Base-by-base conservation (phyloP, 2,797 vertebrate species). In the Gymnoscopelus braueri region DNA sequence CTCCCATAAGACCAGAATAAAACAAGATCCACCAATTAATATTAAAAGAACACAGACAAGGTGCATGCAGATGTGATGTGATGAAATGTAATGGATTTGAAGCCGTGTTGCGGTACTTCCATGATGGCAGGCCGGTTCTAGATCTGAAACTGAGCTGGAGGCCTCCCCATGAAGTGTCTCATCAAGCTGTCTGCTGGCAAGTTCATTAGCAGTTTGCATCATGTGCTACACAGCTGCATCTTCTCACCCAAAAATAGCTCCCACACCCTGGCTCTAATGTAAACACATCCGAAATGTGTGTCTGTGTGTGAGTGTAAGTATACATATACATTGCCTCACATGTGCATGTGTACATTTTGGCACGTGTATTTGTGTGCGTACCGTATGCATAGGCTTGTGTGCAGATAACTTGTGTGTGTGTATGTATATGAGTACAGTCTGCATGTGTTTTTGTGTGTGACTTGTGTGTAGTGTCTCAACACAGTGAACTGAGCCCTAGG, bases 161-260 rank as follows among this genome's bases (percentile, higher is more conserved):
- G 39, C 53, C 35, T 32, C 60, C 58, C 62, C 39, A 39, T 8
- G 35, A 44, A 70, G 75, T 67, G 47, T 77, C 65, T 76, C 54
- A 76, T 75, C 66, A 76, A 75, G 63, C 68, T 61, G 32, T 61
- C 52, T 69, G 55, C 60, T 10, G 59, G 6, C 59, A 48, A 4
- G 39, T 71, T 62, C 80, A 73, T 72, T 77, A 65, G 74, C 69
- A 24, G 67, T 74, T 84, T 65, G 53, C 57, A 55, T 55, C 35
- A 23, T 55, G 56, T 63, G 72, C 62, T 72, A 72, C 79, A 75
- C 82, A 87, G 81, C 82, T 82, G 84, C 77, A 77, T 74, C 79
- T 60, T 66, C 82, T 82, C 11, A 69, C 44, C 39, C 75, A 56
- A 72, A 78, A 82, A 82, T 63, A 78, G 79, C 62, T 47, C 32